A percentile compares a stretch with the other conserved stretches of the same genome.
phyloP scores from a whole-genome alignment of 2,888 invertebrate genomes.

The Lacanobia wlatinum region DNA sequence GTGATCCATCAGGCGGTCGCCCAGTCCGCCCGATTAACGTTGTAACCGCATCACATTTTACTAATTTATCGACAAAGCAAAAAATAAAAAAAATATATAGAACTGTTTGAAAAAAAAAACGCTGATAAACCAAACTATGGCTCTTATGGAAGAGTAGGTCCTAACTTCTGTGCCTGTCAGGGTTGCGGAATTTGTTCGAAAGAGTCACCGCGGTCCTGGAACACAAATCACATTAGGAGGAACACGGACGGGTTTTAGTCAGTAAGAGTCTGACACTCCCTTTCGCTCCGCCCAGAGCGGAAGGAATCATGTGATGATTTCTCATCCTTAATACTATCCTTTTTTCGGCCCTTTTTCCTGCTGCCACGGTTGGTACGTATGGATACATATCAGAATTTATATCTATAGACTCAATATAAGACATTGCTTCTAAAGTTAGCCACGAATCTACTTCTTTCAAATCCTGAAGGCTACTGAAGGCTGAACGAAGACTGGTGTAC shows the following conservation, averaged over 20 bases:
- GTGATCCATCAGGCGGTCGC: conserved; percentile 76
- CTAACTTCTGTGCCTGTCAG: too few relatives aligned
- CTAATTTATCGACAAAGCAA: conserved; percentile 44
- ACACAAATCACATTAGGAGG: too few relatives aligned
- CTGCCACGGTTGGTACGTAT: not conserved
- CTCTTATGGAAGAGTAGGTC: not conserved
- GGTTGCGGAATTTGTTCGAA: too few relatives aligned
- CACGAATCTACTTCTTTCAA: not conserved
- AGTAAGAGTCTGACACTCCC: too few relatives aligned
- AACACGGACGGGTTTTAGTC: too few relatives aligned
- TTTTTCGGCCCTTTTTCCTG: not conserved
- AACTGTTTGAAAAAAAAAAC: not conserved
- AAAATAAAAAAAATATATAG: conserved; percentile 26
- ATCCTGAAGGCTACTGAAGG: not conserved
- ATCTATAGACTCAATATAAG: not conserved
- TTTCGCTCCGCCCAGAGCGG: too few relatives aligned
- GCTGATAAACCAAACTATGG: not conserved
- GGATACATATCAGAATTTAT: not conserved
- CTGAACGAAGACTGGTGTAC: too few relatives aligned
- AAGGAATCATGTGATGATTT: too few relatives aligned
- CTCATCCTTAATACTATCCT: not conserved
- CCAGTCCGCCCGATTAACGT: conserved; percentile 50
- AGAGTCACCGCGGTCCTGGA: too few relatives aligned
- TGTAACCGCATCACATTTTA: conserved; percentile 49
- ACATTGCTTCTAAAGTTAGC: not conserved